Evolutionary conservation across 2,888 invertebrate genomes (phyloP).

Genomic region (Priocnemis perturbator): DNA sequence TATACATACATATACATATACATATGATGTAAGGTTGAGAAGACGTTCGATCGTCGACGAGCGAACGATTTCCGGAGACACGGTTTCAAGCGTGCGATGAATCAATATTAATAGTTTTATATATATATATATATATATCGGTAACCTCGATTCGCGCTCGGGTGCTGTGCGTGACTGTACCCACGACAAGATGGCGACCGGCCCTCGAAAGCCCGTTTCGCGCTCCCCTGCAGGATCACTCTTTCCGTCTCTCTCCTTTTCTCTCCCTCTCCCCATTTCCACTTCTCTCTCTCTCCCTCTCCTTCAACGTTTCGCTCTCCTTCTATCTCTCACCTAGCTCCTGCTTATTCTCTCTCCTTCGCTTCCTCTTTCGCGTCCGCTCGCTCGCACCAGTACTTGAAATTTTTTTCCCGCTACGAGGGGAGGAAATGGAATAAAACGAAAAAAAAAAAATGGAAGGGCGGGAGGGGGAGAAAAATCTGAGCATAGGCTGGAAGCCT

Average conservation of each 20-base stretch:
- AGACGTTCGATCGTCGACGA: too few relatives aligned
- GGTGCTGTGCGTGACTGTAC: constrained; percentile 69
- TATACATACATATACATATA: too few relatives aligned
- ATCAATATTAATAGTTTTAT: too few relatives aligned
- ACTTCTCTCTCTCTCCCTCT: constrained; percentile 31
- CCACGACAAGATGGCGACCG: constrained; percentile 73
- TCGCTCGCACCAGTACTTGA: constrained; percentile 58
- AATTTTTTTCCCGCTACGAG: constrained; percentile 65
- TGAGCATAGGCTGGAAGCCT: constrained; percentile 44
- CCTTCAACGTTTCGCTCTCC: neutral
- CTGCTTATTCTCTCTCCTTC: constrained; percentile 35
- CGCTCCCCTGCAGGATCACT: constrained; percentile 55
- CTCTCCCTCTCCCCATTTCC: constrained; percentile 29
- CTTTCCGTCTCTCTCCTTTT: constrained; percentile 31
- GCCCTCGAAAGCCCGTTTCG: constrained; percentile 70
- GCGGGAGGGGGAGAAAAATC: constrained; percentile 45
- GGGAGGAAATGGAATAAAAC: constrained; percentile 63
- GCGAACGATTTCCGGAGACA: too few relatives aligned
- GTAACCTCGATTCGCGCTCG: constrained; percentile 52
- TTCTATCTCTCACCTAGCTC: neutral
- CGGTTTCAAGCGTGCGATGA: too few relatives aligned
- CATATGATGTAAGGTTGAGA: too few relatives aligned
- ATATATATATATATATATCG: too few relatives aligned
- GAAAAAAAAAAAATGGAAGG: constrained; percentile 46
- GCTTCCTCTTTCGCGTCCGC: constrained; percentile 38